Evolutionary conservation across 1,140 invertebrate species (phyloP).

Genomic region (Drosophila sucinea): DNA sequence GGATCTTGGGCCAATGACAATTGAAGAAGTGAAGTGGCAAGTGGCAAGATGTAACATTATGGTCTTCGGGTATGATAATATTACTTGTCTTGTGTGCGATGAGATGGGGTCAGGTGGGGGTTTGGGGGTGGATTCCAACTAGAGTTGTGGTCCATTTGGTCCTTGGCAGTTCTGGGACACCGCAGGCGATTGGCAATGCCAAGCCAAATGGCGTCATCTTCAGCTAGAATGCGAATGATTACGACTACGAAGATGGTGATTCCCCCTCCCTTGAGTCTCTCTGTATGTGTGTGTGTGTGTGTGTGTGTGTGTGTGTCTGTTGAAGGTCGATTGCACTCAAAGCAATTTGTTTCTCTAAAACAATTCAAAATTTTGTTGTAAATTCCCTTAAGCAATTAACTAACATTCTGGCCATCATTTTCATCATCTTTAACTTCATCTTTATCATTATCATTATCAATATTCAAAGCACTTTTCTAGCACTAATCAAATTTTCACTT

Average conservation of each 20-base stretch:
- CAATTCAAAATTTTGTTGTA: not conserved
- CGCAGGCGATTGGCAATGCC: constrained; percentile 16
- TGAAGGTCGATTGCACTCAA: constrained; percentile 8
- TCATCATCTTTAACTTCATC: not conserved
- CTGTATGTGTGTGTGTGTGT: not conserved
- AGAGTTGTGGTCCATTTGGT: not conserved
- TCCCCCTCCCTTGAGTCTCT: not conserved
- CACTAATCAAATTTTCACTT: constrained; percentile 4
- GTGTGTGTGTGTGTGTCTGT: constrained; percentile 5
- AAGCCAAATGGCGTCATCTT: constrained; percentile 17
- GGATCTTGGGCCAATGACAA: not conserved
- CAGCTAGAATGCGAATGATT: constrained; percentile 1
- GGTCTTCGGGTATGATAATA: not conserved
- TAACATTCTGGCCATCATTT: too few relatives aligned
- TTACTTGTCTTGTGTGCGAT: not conserved
- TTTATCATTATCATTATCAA: not conserved
- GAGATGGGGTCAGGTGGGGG: not conserved
- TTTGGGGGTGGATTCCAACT: not conserved
- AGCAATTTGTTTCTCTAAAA: not conserved
- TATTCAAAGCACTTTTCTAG: not conserved
- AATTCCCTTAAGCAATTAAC: not conserved
- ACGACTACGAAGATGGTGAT: not conserved
- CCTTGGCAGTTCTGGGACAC: constrained; percentile 14
- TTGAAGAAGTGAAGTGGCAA: not conserved
- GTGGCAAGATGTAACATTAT: not conserved